These are phyloP conservation scores for Idaea biselata DNA, from an alignment of 2,888 invertebrate species.

Conservation along the genomic window DNA sequence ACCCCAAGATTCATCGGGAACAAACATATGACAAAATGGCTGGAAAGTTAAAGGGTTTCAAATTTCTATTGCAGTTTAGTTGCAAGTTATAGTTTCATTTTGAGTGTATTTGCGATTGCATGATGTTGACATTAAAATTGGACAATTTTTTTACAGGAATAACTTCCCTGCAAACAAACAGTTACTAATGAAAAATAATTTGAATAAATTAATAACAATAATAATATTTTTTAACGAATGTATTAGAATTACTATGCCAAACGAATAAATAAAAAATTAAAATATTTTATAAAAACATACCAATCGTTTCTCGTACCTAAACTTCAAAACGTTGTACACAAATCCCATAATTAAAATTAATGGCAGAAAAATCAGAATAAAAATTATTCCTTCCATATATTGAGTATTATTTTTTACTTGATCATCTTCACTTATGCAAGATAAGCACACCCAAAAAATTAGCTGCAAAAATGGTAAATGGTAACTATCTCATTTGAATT, in stretches of 20 bases:
- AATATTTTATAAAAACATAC: not conserved
- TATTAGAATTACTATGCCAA: too few species aligned
- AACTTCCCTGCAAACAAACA: too few species aligned
- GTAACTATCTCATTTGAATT: too few species aligned
- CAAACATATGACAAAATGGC: constrained; percentile 39
- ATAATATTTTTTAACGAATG: too few species aligned
- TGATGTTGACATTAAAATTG: too few species aligned
- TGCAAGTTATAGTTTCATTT: too few species aligned
- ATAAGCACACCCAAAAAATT: not conserved
- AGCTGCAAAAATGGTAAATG: not conserved
- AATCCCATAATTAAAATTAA: not conserved
- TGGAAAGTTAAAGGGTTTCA: constrained; percentile 25
- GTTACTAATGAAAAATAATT: too few species aligned
- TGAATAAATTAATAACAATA: too few species aligned
- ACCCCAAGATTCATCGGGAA: constrained; percentile 50
- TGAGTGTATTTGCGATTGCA: too few species aligned
- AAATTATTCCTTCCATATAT: not conserved
- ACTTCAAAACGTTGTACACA: not conserved
- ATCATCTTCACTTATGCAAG: not conserved
- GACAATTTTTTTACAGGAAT: too few species aligned
- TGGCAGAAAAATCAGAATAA: not conserved
- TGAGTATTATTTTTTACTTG: not conserved
- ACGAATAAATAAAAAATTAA: too few species aligned
- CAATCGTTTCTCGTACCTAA: not conserved
- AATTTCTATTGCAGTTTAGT: too few species aligned